Evolutionary conservation across 2,888 invertebrate genomes (phyloP).

Genomic region (Alviniconcha strummeri): DNA sequence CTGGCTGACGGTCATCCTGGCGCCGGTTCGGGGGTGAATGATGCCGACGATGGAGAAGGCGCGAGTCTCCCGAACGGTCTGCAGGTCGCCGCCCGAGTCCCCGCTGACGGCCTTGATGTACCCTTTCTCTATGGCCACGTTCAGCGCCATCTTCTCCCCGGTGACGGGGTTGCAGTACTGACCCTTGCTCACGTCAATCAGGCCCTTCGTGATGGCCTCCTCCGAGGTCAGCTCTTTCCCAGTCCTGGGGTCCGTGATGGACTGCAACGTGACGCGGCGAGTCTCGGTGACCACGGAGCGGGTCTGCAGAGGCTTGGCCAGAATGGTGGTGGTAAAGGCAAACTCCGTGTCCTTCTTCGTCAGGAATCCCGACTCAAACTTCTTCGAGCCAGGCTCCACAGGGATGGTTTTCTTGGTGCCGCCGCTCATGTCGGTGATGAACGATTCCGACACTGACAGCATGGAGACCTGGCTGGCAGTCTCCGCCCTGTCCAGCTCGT

Average conservation of each 20-base stretch:
- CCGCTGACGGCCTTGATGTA: slow-evolving; percentile 86
- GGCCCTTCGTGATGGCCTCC: slow-evolving; percentile 88
- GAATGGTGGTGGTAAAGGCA: slow-evolving; percentile 63
- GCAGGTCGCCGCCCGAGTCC: slow-evolving; percentile 78
- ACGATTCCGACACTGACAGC: slow-evolving; percentile 30
- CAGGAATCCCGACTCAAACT: slow-evolving; percentile 54
- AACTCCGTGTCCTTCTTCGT: slow-evolving; percentile 53
- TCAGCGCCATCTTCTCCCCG: slow-evolving; percentile 85
- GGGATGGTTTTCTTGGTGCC: slow-evolving; percentile 37
- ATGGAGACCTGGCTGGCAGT: neutral
- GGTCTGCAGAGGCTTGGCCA: slow-evolving; percentile 58
- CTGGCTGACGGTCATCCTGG: slow-evolving; percentile 83
- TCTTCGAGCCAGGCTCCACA: slow-evolving; percentile 42
- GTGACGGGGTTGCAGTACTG: slow-evolving; percentile 81
- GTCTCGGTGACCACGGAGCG: slow-evolving; percentile 64
- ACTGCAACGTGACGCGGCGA: slow-evolving; percentile 61
- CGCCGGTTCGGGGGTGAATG: slow-evolving; percentile 91
- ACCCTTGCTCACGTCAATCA: slow-evolving; percentile 84
- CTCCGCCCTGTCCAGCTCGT: slow-evolving; percentile 32
- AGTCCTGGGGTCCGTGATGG: slow-evolving; percentile 72
- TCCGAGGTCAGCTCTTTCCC: slow-evolving; percentile 71
- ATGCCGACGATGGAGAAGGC: slow-evolving; percentile 87
- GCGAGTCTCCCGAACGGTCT: slow-evolving; percentile 77
- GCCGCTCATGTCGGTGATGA: slow-evolving; percentile 40
- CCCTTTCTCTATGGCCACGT: slow-evolving; percentile 86